Evolutionary conservation across 1,140 invertebrate species (phyloP).

Genomic region (Drosophila navojoa): DNA sequence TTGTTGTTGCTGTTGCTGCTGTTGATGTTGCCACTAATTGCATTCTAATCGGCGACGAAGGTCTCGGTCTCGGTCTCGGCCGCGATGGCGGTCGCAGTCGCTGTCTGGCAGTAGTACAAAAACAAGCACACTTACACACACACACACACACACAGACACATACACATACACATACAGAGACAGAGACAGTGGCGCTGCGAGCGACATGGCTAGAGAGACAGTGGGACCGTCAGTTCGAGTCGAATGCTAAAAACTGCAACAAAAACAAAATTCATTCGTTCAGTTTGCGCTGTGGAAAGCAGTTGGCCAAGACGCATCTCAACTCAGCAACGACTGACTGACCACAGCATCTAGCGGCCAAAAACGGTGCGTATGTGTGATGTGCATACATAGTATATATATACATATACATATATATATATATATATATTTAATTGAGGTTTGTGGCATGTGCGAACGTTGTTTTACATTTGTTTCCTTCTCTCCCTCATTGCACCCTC

Average conservation of each 20-base stretch:
- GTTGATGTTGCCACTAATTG: conserved; percentile 64
- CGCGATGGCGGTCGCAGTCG: conserved; percentile 39
- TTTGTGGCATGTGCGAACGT: conserved; percentile 38
- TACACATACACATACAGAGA: neutral
- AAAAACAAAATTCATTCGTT: conserved; percentile 59
- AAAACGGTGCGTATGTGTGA: conserved; percentile 44
- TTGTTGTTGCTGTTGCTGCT: conserved; percentile 18
- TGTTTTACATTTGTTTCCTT: conserved; percentile 12
- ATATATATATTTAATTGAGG: conserved; percentile 1
- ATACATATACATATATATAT: neutral
- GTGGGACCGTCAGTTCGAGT: conserved; percentile 7
- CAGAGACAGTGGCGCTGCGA: neutral
- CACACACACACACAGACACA: neutral
- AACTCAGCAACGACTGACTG: conserved; percentile 34
- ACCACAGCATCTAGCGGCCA: conserved; percentile 25
- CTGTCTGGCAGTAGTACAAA: conserved; percentile 38
- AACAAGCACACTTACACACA: conserved; percentile 15
- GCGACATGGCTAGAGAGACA: conserved; percentile 4
- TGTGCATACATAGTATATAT: conserved; percentile 7
- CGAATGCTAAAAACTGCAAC: conserved; percentile 37
- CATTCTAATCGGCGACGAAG: conserved; percentile 75
- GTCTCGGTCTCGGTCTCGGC: conserved; percentile 69
- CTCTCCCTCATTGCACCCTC: conserved; percentile 5
- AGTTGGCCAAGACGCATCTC: conserved; percentile 68
- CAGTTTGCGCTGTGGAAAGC: conserved; percentile 62